phyloP scores from a whole-genome alignment of 2,888 invertebrate genomes.

The Sipha maydis region DNA sequence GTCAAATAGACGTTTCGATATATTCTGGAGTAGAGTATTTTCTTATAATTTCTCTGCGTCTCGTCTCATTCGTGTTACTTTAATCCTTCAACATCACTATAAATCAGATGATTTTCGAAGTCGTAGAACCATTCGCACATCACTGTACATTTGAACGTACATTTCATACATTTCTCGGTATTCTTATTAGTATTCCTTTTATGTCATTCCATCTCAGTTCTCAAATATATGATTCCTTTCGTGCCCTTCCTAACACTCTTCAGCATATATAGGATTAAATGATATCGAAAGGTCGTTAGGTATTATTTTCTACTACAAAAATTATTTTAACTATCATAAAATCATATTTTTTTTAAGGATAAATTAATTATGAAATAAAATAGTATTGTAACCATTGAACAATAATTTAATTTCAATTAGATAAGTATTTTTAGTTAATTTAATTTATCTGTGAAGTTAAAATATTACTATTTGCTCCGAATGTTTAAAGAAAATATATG shows the following conservation, averaged over 20 bases:
- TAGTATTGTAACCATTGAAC: not conserved
- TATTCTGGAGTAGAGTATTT: not conserved
- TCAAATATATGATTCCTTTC: not conserved
- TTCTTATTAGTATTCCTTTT: not conserved
- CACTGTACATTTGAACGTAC: not conserved
- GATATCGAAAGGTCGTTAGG: not conserved
- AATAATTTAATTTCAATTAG: too few species aligned
- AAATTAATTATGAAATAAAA: not conserved
- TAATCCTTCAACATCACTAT: not conserved
- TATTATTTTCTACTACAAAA: not conserved
- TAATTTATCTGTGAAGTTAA: too few species aligned
- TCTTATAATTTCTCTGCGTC: not conserved
- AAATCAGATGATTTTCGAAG: not conserved
- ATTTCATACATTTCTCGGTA: not conserved
- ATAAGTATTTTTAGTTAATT: too few species aligned
- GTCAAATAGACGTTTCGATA: not conserved
- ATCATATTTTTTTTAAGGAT: not conserved
- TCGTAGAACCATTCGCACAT: not conserved
- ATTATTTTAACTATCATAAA: not conserved
- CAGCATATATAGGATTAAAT: not conserved
- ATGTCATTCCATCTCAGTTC: not conserved
- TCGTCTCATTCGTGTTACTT: not conserved
- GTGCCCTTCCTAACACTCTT: not conserved
- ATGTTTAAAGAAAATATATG: too few species aligned
- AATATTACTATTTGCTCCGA: too few species aligned